Evolutionary conservation across 2,888 invertebrate genomes (phyloP).

Genomic region (Altica lythri): DNA sequence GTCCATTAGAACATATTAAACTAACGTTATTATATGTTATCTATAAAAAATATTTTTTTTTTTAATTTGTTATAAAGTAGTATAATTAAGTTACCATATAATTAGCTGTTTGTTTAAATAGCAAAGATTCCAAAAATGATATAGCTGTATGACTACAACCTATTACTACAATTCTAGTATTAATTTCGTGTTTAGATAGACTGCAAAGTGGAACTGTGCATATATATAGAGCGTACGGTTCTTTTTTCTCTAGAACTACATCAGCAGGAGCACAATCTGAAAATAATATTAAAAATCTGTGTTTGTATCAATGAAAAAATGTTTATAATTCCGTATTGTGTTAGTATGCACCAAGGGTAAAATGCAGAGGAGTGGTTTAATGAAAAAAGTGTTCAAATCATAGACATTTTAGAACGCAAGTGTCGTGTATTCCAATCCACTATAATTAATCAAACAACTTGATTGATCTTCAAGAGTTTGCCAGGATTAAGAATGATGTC

Average conservation of each 20-base stretch:
- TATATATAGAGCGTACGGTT: slow-evolving; percentile 61
- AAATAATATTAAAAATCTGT: slow-evolving; percentile 12
- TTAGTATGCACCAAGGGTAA: too few relatives aligned
- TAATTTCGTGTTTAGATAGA: slow-evolving; percentile 60
- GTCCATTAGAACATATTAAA: slow-evolving; percentile 69
- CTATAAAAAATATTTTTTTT: slow-evolving; percentile 46
- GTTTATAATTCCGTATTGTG: too few relatives aligned
- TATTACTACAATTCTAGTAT: slow-evolving; percentile 67
- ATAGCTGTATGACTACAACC: slow-evolving; percentile 69
- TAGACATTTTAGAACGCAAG: too few relatives aligned
- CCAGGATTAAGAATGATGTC: too few relatives aligned
- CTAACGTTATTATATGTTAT: slow-evolving; percentile 72
- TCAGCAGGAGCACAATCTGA: slow-evolving; percentile 33
- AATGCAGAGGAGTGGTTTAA: too few relatives aligned
- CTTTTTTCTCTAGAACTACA: slow-evolving; percentile 32
- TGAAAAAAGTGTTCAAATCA: too few relatives aligned
- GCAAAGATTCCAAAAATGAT: slow-evolving; percentile 65
- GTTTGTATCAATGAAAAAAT: too few relatives aligned
- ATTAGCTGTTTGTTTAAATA: slow-evolving; percentile 57
- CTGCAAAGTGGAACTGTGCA: slow-evolving; percentile 61
- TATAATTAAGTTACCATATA: slow-evolving; percentile 32
- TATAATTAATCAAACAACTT: too few relatives aligned
- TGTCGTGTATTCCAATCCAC: too few relatives aligned
- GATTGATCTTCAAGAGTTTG: too few relatives aligned
- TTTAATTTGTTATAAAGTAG: neutral